Evolutionary conservation across 2,888 invertebrate species (phyloP).

Genomic region (Dolomedes plantarius): DNA sequence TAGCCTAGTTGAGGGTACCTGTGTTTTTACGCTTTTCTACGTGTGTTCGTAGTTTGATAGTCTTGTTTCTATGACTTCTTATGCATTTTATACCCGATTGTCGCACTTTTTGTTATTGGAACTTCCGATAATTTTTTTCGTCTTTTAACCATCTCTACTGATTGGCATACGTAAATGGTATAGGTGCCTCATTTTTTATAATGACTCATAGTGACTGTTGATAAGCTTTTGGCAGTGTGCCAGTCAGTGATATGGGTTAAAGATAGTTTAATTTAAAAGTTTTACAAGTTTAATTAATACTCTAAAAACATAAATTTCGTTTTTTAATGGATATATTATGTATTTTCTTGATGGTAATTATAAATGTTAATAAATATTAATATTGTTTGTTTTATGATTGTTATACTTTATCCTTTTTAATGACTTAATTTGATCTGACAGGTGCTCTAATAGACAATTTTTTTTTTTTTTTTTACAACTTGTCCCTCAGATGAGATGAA

Average conservation of each 20-base stretch:
- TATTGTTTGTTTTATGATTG: too few relatives aligned
- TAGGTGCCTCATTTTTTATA: constrained; percentile 15
- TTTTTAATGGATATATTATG: too few relatives aligned
- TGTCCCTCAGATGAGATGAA: too few relatives aligned
- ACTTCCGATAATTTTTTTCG: not conserved
- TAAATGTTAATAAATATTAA: too few relatives aligned
- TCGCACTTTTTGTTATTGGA: not conserved
- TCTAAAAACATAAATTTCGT: too few relatives aligned
- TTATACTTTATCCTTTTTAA: too few relatives aligned
- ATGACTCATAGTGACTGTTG: constrained; percentile 19
- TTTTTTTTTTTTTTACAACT: too few relatives aligned
- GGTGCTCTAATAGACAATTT: too few relatives aligned
- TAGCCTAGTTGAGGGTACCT: not conserved
- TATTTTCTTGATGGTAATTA: too few relatives aligned
- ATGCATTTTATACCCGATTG: not conserved
- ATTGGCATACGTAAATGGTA: constrained; percentile 3
- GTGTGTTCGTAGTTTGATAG: not conserved
- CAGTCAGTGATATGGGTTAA: constrained; percentile 5
- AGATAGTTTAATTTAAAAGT: not conserved
- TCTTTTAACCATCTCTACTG: not conserved
- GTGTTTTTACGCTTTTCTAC: not conserved
- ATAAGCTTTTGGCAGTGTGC: constrained; percentile 10
- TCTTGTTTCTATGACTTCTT: not conserved
- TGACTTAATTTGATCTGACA: too few relatives aligned
- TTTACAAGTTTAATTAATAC: too few relatives aligned